A percentile compares a stretch with the other conserved stretches of the same genome.
phyloP scores from a whole-genome alignment of 92 coral and sea anemone genomes.

The Muricea muricata region DNA sequence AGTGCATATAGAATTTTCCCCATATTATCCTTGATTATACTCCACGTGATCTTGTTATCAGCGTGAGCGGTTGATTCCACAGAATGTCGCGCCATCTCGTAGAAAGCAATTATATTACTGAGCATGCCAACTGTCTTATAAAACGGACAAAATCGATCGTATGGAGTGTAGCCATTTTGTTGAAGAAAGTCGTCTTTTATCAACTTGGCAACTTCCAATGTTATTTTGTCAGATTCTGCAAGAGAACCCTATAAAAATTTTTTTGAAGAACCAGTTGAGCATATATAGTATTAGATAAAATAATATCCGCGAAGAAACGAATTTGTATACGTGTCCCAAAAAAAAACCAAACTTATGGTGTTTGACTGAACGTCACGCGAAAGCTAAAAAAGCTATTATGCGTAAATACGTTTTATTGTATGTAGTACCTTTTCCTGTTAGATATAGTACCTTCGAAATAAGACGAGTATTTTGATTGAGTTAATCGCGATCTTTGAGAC shows the following conservation, averaged over 20 bases:
- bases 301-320: no score
- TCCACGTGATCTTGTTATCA: constrained; percentile 98
- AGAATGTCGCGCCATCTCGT: constrained; percentile 95
- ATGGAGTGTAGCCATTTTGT: constrained; percentile 95
- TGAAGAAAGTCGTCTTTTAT: constrained; percentile 95
- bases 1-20: constrained; percentile 84
- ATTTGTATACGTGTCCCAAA: no score
- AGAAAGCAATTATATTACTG: constrained; percentile 86
- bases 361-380: background rate
- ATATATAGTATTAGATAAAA: no score
- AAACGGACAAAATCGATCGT: constrained; percentile 97
- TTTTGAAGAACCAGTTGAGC: background rate
- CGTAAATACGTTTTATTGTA: no score
- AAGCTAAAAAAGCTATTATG: no score
- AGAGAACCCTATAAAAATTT: constrained; percentile 77
- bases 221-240: constrained; percentile 97
- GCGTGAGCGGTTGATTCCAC: constrained; percentile 98
- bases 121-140: constrained; percentile 98
- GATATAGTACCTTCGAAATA: no score
- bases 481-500: no score
- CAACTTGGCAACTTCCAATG: constrained; percentile 95
- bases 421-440: no score
- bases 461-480: no score
- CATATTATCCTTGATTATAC: constrained; percentile 94
- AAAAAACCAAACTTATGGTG: no score